Evolutionary conservation across 64 coral and sea anemone genomes (phyloP).

Genomic region (Astreopora myriophthalma): DNA sequence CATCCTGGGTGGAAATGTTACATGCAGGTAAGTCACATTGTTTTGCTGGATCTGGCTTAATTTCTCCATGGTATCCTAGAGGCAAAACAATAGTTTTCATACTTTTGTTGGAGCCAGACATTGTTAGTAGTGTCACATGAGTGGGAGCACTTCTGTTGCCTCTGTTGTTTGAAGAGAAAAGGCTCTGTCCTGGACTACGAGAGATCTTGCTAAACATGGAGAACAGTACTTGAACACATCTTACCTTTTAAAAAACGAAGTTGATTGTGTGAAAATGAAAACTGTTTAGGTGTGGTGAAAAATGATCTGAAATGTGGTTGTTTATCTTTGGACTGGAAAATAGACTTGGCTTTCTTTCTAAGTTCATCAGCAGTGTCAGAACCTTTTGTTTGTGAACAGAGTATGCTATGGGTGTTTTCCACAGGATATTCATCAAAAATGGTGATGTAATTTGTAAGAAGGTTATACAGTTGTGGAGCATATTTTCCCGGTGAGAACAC

Average conservation of each 20-base stretch:
- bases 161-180: conserved; percentile 7
- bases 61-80: conserved; percentile 14
- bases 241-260: conserved; percentile 12
- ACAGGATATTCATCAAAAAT: conserved; percentile 77
- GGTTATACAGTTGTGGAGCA: conserved; percentile 41
- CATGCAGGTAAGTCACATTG: conserved; percentile 54
- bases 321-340: conserved; percentile 62
- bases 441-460: conserved; percentile 3
- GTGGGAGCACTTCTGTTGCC: neutral
- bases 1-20: neutral
- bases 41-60: conserved; percentile 38
- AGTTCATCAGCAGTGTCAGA: conserved; percentile 58
- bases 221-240: conserved; percentile 56
- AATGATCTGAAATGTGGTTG: conserved; percentile 33
- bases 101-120: neutral
- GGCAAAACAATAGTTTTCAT: conserved; percentile 16
- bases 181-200: conserved; percentile 1
- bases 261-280: conserved; percentile 43
- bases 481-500: conserved; percentile 60
- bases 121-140: neutral
- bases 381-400: conserved; percentile 54
- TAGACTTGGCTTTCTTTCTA: conserved; percentile 51
- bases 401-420: conserved; percentile 60
- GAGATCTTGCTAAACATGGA: conserved; percentile 33
- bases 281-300: conserved; percentile 8